Conservation (phyloP, 2,113 vertebrate genomes). For the Gallinago media region DNA sequence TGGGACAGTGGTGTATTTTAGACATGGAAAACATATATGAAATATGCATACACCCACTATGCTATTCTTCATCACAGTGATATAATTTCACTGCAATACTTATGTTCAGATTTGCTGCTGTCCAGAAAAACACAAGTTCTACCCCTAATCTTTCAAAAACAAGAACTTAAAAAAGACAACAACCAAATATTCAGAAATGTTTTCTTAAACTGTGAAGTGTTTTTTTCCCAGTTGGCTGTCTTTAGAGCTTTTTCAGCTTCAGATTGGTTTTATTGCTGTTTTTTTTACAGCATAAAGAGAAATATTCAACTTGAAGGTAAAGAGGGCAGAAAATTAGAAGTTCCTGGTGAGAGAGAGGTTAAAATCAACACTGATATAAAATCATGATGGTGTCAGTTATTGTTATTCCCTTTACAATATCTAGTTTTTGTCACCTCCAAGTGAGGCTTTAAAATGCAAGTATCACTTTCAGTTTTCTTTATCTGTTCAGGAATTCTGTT, state of each 20-base stretch:
- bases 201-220: neutral
- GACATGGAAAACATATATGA: neutral
- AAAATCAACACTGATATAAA: neutral
- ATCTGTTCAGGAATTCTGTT: neutral
- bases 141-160: neutral
- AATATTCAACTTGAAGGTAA: neutral
- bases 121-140: neutral
- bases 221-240: neutral
- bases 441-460: neutral
- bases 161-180: neutral
- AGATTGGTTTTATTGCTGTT: neutral
- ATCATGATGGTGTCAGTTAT: neutral
- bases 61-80: neutral
- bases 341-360: neutral
- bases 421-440: neutral
- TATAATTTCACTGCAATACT: neutral
- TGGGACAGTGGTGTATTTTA: neutral
- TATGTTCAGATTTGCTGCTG: neutral
- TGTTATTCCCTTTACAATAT: neutral
- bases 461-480: neutral
- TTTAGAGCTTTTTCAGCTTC: neutral
- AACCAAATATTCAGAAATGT: neutral
- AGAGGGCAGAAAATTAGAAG: neutral
- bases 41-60: neutral
- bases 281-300: neutral